Evolutionary conservation across 1,140 invertebrate genomes (phyloP), one percentile per base, ranked within the genome.

Genomic region (Tetramorium parvispinum): DNA sequence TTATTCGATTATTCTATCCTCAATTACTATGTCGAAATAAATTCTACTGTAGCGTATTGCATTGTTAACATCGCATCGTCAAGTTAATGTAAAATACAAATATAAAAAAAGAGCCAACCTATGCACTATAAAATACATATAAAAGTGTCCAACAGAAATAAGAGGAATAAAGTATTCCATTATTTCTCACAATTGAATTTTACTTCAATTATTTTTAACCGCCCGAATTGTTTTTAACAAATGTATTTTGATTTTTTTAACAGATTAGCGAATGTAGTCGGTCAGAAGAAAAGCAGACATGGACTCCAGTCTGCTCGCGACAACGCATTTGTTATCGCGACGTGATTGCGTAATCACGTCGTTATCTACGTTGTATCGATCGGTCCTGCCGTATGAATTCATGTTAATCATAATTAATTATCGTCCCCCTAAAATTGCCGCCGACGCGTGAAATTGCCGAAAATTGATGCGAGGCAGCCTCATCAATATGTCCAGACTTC

Each of bases 321-420:
- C 63, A 40, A 81, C 37, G 21, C 18, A 18, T 59, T 71, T 43
- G 37, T 71, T 82, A 82, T 82, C 66, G 18, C 51, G 16, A 8
- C 37, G 37, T 10, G 78, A 32, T 82, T 82, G 40, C 53, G 53
- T 82, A 82, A 82, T 71, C 51, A 13, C 11, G 6, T 3, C 10
- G 24, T 57, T 82, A 82, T 82, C 66, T 57, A 70, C 13, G 51
- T 24, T 57, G 18, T 40, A 82, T 73, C 79, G 37, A 82, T 82
- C 66, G 8, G 18, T 16, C 27, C 16, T 11, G 32, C n/a, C 11
- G 32, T 68, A 43, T 40, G 51, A 16, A 55, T 32, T 68, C 10
- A 4, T 16, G 7, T 81, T 70, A 43, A 73, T 82, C 40, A 59
- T 13, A 37, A 71, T 79, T 79, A 68, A 81, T 79, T 32, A 43